A percentile compares a stretch with the other conserved stretches of the same genome.
phyloP scores from a whole-genome alignment of 1,140 invertebrate genomes.

The Cydia strobilella region DNA sequence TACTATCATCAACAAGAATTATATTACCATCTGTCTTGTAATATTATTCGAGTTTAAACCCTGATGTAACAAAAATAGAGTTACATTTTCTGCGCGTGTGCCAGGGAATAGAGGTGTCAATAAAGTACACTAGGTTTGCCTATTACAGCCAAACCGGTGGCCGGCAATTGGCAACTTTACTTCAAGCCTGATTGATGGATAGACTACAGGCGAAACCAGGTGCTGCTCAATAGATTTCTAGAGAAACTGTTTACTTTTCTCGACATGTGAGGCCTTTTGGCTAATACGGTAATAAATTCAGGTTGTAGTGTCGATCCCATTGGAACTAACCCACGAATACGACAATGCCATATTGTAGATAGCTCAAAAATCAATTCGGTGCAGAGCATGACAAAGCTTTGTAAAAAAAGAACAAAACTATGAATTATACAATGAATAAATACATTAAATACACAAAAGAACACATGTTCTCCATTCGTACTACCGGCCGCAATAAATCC shows the following conservation, averaged over 20 bases:
- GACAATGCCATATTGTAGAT: no score
- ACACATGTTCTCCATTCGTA: neutral
- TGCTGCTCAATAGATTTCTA: constrained; percentile 52
- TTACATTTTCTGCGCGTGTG: constrained; percentile 36
- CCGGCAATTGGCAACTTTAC: constrained; percentile 53
- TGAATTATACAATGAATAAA: neutral
- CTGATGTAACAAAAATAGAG: constrained; percentile 40
- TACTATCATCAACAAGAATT: constrained; percentile 51
- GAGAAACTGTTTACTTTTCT: constrained; percentile 41
- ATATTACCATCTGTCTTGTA: constrained; percentile 50
- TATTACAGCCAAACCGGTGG: constrained; percentile 63
- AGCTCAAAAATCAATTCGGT: neutral
- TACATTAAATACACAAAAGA: neutral
- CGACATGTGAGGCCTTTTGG: constrained; percentile 13
- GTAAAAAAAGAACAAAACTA: neutral
- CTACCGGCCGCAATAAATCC: neutral
- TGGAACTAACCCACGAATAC: no score
- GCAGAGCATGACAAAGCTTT: neutral
- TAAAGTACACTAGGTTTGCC: constrained; percentile 43
- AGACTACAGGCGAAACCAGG: constrained; percentile 58
- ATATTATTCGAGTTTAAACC: constrained; percentile 36
- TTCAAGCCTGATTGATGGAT: constrained; percentile 66
- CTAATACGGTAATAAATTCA: neutral
- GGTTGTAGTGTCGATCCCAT: neutral
- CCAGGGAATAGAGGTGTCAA: constrained; percentile 45